Percentiles rank a stretch among this genome's conserved stretches.
Evolutionary conservation across 2,888 invertebrate species (phyloP).

Genomic region (Sycophila texana): DNA sequence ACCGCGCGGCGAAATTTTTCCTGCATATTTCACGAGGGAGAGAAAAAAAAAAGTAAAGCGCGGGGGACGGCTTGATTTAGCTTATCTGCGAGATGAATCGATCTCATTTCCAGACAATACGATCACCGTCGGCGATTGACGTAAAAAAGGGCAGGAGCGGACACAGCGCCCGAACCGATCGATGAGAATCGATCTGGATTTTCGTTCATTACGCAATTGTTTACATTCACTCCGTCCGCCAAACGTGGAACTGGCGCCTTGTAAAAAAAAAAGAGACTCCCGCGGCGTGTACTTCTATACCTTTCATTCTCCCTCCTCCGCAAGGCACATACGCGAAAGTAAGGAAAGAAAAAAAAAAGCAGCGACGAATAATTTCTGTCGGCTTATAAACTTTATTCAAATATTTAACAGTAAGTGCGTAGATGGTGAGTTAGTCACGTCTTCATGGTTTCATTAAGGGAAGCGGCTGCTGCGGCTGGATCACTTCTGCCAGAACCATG

Average conservation of each 20-base stretch:
- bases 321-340: not conserved
- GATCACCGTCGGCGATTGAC: slow-evolving; percentile 44
- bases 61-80: slow-evolving; percentile 16
- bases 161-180: slow-evolving; percentile 21
- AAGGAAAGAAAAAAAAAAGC: not conserved
- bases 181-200: slow-evolving; percentile 49
- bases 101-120: slow-evolving; percentile 52
- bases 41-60: not conserved
- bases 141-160: slow-evolving; percentile 50
- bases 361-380: slow-evolving; percentile 22
- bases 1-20: no score
- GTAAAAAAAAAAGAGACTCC: no score
- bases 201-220: slow-evolving; percentile 51
- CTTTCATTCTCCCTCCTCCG: no score
- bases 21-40: no score
- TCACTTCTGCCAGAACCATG: slow-evolving; percentile 34
- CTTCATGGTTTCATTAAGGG: not conserved
- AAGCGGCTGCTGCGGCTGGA: no score
- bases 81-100: slow-evolving; percentile 53
- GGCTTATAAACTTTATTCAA: slow-evolving; percentile 42
- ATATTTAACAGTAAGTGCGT: slow-evolving; percentile 21
- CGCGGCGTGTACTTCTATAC: no score
- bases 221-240: no score
- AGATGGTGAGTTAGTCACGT: slow-evolving; percentile 28
- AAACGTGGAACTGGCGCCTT: no score